These are phyloP conservation scores for Oikopleura albicans DNA, from an alignment of 23 tunicate species.

Conservation along the genomic window DNA sequence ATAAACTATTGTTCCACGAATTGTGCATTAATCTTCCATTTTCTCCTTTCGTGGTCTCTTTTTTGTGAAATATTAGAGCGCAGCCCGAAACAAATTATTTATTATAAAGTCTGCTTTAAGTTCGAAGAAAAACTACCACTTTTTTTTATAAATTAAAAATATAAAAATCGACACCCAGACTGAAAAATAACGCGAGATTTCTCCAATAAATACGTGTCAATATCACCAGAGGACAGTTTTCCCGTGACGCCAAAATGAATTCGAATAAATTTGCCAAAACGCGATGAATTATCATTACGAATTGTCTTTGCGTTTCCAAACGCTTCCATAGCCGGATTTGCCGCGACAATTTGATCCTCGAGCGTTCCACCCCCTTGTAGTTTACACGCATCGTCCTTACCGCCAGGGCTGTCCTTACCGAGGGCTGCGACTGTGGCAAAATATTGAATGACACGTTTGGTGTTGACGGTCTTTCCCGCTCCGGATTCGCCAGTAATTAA, in stretches of 20 bases:
- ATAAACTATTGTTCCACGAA: too few relatives aligned
- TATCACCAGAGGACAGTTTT: not conserved
- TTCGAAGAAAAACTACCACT: too few relatives aligned
- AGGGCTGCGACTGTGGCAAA: conserved; percentile 91
- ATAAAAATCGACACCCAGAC: too few relatives aligned
- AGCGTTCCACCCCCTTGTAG: conserved; percentile 4
- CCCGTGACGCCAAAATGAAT: not conserved
- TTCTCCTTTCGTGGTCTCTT: too few relatives aligned
- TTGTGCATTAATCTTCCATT: too few relatives aligned
- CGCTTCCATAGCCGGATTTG: conserved; percentile 16
- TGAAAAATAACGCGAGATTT: conserved; percentile 96
- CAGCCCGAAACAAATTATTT: too few relatives aligned
- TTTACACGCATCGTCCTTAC: not conserved
- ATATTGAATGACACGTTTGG: conserved; percentile 84
- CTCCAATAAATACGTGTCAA: conserved; percentile 35
- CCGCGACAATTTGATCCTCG: conserved; percentile 8
- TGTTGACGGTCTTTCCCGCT: conserved; percentile 97
- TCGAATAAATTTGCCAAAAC: conserved; percentile 18
- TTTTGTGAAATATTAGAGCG: too few relatives aligned
- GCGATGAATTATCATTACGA: conserved; percentile 16
- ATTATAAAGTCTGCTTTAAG: too few relatives aligned
- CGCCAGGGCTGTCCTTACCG: conserved; percentile 25
- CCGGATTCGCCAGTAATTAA: conserved; percentile 65
- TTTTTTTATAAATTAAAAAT: too few relatives aligned
- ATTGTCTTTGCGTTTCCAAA: conserved; percentile 12